Conservation (phyloP, 37 sponge, comb jelly and placozoan species). For the Axinella damicornis region DNA sequence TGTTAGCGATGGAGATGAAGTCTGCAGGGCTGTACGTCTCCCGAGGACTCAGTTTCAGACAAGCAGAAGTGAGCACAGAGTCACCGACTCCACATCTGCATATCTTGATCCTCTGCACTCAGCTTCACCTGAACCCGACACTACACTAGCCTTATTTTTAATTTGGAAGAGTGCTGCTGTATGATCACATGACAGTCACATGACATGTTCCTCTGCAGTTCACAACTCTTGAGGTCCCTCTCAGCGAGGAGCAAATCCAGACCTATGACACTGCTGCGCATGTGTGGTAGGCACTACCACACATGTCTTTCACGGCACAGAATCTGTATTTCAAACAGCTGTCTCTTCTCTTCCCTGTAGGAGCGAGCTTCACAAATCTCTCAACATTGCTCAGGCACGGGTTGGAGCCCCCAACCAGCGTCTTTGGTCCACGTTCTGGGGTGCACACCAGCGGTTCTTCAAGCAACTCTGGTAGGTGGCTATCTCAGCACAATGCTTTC, state of each 20-base stretch:
- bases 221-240: slow-evolving; percentile 21
- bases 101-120: too few relatives aligned
- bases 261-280: slow-evolving; percentile 52
- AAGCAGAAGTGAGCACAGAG: slow-evolving; percentile 40
- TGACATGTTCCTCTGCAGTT: slow-evolving; percentile 21
- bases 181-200: neutral
- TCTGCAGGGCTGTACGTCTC: slow-evolving; percentile 68
- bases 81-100: too few relatives aligned
- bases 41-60: slow-evolving; percentile 56
- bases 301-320: neutral
- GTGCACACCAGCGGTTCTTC: slow-evolving; percentile 74
- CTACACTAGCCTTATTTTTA: too few relatives aligned
- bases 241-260: slow-evolving; percentile 41
- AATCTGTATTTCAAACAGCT: neutral
- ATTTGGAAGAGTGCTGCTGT: too few relatives aligned
- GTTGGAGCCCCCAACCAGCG: slow-evolving; percentile 16
- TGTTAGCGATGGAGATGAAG: slow-evolving; percentile 82
- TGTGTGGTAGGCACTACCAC: slow-evolving; percentile 48
- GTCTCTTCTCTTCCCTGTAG: slow-evolving; percentile 4
- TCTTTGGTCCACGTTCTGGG: slow-evolving; percentile 51
- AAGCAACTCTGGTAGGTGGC: slow-evolving; percentile 68
- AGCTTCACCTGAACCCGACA: too few relatives aligned
- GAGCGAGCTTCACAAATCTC: slow-evolving; percentile 50
- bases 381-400: slow-evolving; percentile 29
- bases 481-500: too few relatives aligned